Conservation (phyloP, 2,113 vertebrate genomes). For the Menura novaehollandiae region DNA sequence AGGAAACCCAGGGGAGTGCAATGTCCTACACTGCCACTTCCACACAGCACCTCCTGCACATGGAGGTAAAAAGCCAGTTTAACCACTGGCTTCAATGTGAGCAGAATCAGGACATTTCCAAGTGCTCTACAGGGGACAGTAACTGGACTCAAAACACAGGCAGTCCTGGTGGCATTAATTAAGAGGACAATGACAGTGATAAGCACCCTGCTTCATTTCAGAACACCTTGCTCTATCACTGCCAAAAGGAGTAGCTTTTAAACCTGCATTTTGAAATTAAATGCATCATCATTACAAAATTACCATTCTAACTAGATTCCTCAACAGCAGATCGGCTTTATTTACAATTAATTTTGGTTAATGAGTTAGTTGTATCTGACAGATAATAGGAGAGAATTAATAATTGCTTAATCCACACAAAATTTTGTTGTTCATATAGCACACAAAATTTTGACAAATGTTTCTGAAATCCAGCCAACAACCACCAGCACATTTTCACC, state of each 20-base stretch:
- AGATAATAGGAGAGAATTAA: slow-evolving; percentile 62
- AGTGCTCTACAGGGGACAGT: background rate
- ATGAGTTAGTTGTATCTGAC: slow-evolving; percentile 69
- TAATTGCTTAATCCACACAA: slow-evolving; percentile 53
- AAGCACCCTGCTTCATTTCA: background rate
- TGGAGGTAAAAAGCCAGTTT: background rate
- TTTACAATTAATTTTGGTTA: slow-evolving; percentile 65
- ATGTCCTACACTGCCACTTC: background rate
- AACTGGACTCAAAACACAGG: background rate
- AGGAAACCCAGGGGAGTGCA: background rate
- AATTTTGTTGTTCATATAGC: slow-evolving; percentile 49
- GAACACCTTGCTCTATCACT: background rate
- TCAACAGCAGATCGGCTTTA: slow-evolving; percentile 61
- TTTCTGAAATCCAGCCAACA: slow-evolving; percentile 46
- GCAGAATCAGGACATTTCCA: background rate
- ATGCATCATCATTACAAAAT: slow-evolving; percentile 35
- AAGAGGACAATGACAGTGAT: background rate
- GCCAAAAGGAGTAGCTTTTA: slow-evolving; percentile 17
- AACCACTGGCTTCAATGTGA: background rate
- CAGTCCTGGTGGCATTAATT: background rate
- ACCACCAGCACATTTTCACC: slow-evolving; percentile 59
- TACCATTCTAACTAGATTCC: slow-evolving; percentile 44
- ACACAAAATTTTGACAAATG: slow-evolving; percentile 36
- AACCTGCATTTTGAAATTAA: slow-evolving; percentile 25
- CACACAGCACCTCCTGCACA: background rate